Base-by-base conservation (phyloP, 2,888 invertebrate genomes). In the Desoria tigrina region DNA sequence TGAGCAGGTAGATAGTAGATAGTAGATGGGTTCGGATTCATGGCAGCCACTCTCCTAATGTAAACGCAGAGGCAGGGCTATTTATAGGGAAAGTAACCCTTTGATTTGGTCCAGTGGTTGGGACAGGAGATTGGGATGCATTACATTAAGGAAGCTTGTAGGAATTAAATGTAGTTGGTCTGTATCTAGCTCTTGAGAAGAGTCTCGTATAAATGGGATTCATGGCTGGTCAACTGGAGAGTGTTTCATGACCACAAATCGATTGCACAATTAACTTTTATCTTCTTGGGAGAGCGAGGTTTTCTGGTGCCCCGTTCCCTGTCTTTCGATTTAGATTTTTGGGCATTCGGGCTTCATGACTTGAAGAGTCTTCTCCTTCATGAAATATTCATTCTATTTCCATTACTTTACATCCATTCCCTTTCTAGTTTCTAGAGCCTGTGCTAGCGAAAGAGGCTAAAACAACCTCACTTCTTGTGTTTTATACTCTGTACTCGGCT, bases 361-460 rank as follows among this genome's bases (percentile, higher is more conserved):
- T 57, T 32, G 42, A 68, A 56, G 63, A 68, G 63, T 45, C 61
- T 54, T 55, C 27, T 23, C 18, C 58, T 66, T 69, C 68, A 69
- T 69, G 69, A 69, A 69, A 69, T 69, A 69, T 69, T 69, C 69
- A 69, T 69, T 57, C 57, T 61, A 63, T 42, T 69, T 65, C 68
- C 68, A 69, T 65, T 65, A 69, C 65, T 69, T 69, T 65, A 69
- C 65, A 65, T 65, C 61, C 42, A 51, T 54, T 68, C 59, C 63
- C 60, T 61, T 56, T n/a, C n/a, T n/a, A n/a, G n/a, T n/a, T n/a
- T n/a, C n/a, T n/a, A n/a, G n/a, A n/a, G n/a, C n/a, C n/a, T n/a
- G n/a, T n/a, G n/a, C n/a, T n/a, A n/a, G n/a, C n/a, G n/a, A n/a
- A n/a, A n/a, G n/a, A n/a, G n/a, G n/a, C n/a, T n/a, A n/a, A n/a